Percentiles rank a stretch among this genome's conserved stretches.
These are phyloP conservation scores for Spongilla lacustris DNA, from an alignment of 37 sponge, comb jelly and placozoan species.

Conservation along the genomic window DNA sequence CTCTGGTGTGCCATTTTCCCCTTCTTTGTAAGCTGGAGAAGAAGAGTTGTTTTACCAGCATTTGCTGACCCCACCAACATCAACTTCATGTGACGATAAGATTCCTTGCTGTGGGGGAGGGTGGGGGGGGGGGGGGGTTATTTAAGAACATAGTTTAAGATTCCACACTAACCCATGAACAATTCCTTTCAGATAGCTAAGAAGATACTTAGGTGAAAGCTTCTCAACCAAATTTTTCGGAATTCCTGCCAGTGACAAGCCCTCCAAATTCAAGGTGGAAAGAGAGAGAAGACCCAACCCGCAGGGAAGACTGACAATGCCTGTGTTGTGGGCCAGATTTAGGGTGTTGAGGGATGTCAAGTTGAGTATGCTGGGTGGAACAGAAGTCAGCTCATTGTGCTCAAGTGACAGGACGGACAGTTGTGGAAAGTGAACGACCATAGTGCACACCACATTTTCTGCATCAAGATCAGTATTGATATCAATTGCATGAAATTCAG, in stretches of 20 bases:
- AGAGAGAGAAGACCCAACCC: conserved; percentile 70
- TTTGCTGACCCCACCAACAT: conserved; percentile 84
- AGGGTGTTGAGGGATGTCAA: conserved; percentile 65
- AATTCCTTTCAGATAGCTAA: conserved; percentile 59
- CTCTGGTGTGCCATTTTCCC: conserved; percentile 48
- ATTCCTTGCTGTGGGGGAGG: conserved; percentile 55
- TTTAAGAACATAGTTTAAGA: too few species aligned
- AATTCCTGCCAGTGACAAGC: conserved; percentile 40
- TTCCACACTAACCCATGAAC: conserved; percentile 60
- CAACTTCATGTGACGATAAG: conserved; percentile 88
- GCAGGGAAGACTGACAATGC: conserved; percentile 69
- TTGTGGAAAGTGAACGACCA: conserved; percentile 26
- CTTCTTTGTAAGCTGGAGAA: conserved; percentile 61
- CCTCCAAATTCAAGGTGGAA: conserved; percentile 45
- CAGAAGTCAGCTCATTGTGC: conserved; percentile 27
- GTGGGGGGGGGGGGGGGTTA: too few species aligned
- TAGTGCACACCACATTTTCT: background rate
- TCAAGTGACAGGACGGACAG: conserved; percentile 63
- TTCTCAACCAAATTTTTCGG: background rate
- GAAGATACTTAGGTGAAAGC: conserved; percentile 17
- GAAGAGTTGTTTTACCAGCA: conserved; percentile 85
- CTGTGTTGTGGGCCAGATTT: conserved; percentile 64
- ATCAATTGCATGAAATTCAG: background rate
- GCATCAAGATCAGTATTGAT: background rate
- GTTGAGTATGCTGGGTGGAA: conserved; percentile 68